These are phyloP conservation scores for Penelope pileata DNA, from an alignment of 2,113 vertebrate species.

Conservation along the genomic window DNA sequence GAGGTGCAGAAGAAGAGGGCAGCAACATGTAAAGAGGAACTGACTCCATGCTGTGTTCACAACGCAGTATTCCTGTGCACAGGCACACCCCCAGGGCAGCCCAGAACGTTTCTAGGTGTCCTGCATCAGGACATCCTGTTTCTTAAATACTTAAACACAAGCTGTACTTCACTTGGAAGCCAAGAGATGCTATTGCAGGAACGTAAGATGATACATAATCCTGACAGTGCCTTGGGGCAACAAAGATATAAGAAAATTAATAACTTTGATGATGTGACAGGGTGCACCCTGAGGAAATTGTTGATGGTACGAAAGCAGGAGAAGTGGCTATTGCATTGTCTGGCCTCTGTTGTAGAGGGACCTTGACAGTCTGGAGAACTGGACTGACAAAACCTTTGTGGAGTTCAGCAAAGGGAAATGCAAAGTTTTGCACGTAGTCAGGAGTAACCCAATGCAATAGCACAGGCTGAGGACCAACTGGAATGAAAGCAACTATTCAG, in stretches of 20 bases:
- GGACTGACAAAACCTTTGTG: neutral
- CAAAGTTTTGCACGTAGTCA: neutral
- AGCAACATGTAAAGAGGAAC: neutral
- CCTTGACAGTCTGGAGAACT: neutral
- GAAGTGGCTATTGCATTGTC: neutral
- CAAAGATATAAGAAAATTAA: neutral
- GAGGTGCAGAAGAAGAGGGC: neutral
- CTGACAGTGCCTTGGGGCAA: neutral
- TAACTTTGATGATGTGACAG: neutral
- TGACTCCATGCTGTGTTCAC: neutral
- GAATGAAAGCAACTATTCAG: neutral
- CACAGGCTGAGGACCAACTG: accelerated
- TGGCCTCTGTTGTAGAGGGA: neutral
- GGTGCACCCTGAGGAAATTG: neutral
- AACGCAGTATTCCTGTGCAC: neutral
- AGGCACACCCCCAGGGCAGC: accelerated
- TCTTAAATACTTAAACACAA: neutral
- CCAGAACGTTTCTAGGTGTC: neutral
- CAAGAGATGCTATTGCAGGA: neutral
- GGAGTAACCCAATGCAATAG: neutral
- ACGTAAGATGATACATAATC: neutral
- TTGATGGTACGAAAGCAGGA: neutral
- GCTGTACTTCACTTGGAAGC: neutral
- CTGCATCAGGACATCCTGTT: neutral
- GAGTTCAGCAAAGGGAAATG: neutral